phyloP scores from a whole-genome alignment of 2,888 invertebrate species.

The Spodoptera picta region DNA sequence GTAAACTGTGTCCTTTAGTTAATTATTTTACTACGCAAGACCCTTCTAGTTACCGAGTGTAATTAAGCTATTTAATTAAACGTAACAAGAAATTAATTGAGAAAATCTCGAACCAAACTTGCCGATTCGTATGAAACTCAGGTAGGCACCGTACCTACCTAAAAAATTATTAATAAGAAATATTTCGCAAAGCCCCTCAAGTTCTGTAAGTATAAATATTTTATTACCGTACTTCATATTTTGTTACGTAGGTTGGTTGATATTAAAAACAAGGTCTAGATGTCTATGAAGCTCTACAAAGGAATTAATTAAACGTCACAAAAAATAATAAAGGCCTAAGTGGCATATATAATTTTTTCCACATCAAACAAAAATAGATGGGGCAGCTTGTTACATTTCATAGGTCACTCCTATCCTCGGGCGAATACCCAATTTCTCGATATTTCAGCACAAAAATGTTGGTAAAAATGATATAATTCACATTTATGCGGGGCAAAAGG shows the following conservation, averaged over 20 bases:
- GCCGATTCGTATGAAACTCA: too few species aligned
- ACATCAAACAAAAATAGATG: slow-evolving; percentile 15
- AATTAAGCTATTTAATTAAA: background rate
- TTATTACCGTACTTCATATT: background rate
- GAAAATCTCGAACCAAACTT: background rate
- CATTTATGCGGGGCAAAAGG: slow-evolving; percentile 55
- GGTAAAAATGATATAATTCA: slow-evolving; percentile 60
- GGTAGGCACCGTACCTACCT: too few species aligned
- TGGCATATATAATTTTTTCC: too few species aligned
- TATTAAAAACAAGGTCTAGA: too few species aligned
- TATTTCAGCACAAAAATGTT: slow-evolving; percentile 50
- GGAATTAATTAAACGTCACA: too few species aligned
- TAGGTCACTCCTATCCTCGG: slow-evolving; percentile 23
- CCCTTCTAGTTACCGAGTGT: background rate
- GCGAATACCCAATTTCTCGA: slow-evolving; percentile 42
- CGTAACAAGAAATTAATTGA: background rate
- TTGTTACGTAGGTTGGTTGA: too few species aligned
- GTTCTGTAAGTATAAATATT: background rate
- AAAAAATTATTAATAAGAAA: too few species aligned
- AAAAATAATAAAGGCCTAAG: too few species aligned
- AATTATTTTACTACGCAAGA: slow-evolving; percentile 11
- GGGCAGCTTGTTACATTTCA: slow-evolving; percentile 4
- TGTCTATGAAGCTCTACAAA: too few species aligned
- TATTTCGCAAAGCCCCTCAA: too few species aligned
- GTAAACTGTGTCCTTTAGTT: slow-evolving; percentile 8